Evolutionary conservation across 2,888 invertebrate genomes (phyloP).

Genomic region (Campaea margaritaria): DNA sequence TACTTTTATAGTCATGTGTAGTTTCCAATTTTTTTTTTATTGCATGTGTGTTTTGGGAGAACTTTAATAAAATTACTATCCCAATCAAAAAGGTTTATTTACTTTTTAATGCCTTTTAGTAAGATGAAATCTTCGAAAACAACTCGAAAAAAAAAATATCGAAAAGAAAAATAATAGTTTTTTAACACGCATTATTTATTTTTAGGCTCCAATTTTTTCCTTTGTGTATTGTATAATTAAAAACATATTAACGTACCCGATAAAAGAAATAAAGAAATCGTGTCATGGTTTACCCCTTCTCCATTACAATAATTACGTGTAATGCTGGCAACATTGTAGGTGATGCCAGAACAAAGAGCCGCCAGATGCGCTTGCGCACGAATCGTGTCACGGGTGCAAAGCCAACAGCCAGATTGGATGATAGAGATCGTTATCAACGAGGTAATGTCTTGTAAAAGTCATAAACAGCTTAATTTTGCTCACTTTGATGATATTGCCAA

Average conservation of each 20-base stretch:
- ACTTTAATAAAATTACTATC: too few relatives aligned
- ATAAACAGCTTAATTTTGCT: conserved; percentile 11
- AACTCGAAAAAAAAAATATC: too few relatives aligned
- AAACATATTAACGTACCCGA: neutral
- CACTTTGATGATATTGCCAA: neutral
- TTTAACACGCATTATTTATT: too few relatives aligned
- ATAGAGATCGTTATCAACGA: conserved; percentile 34
- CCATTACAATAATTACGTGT: conserved; percentile 56
- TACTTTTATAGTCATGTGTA: too few relatives aligned
- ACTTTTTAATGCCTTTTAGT: too few relatives aligned
- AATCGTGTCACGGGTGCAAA: conserved; percentile 29
- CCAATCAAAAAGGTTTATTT: too few relatives aligned
- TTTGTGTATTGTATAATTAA: neutral
- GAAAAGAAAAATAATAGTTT: too few relatives aligned
- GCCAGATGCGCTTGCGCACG: conserved; percentile 37
- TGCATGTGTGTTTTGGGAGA: too few relatives aligned
- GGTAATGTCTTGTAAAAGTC: conserved; percentile 27
- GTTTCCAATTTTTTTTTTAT: too few relatives aligned
- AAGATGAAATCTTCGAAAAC: too few relatives aligned
- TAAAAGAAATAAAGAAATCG: conserved; percentile 24
- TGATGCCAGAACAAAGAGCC: conserved; percentile 35
- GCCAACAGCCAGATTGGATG: conserved; percentile 33
- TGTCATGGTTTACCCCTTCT: conserved; percentile 49
- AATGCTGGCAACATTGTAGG: conserved; percentile 52
- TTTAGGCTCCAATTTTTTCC: neutral